A percentile compares a stretch with the other conserved stretches of the same genome.
These are phyloP conservation scores for Yponomeuta evonymella DNA, from an alignment of 2,888 invertebrate species.

Conservation along the genomic window DNA sequence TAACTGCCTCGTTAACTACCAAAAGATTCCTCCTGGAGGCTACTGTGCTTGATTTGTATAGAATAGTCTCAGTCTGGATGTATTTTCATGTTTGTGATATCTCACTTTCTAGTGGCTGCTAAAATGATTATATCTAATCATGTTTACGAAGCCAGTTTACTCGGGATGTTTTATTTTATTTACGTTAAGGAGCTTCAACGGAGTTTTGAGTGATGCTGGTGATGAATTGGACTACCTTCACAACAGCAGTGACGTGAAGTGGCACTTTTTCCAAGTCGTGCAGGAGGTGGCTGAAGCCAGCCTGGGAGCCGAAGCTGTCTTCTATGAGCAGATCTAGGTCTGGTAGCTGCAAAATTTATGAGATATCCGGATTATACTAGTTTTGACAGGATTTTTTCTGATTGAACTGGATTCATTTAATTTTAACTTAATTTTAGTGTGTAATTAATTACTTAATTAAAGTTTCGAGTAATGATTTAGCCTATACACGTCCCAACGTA, in stretches of 20 bases:
- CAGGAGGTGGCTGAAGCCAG: slow-evolving; percentile 40
- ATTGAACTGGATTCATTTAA: too few species aligned
- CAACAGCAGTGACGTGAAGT: slow-evolving; percentile 42
- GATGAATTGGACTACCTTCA: slow-evolving; percentile 36
- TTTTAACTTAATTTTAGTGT: too few species aligned
- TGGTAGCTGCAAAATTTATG: slow-evolving; percentile 20
- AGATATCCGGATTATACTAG: too few species aligned
- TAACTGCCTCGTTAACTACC: neutral
- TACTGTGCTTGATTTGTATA: too few species aligned
- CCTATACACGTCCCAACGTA: too few species aligned
- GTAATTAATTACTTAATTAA: too few species aligned
- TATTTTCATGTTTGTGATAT: too few species aligned
- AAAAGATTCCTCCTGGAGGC: neutral
- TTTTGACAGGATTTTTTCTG: too few species aligned
- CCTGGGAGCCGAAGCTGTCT: slow-evolving; percentile 29
- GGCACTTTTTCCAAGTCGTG: slow-evolving; percentile 43
- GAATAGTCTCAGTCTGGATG: too few species aligned
- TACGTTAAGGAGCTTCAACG: too few species aligned
- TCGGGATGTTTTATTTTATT: neutral
- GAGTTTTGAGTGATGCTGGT: neutral
- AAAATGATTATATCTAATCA: neutral
- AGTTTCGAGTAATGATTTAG: too few species aligned
- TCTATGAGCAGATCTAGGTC: slow-evolving; percentile 14
- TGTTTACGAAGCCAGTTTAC: neutral
- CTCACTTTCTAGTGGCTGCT: too few species aligned